Evolutionary conservation across 2,888 invertebrate genomes (phyloP).

Genomic region (Julus scanicus): DNA sequence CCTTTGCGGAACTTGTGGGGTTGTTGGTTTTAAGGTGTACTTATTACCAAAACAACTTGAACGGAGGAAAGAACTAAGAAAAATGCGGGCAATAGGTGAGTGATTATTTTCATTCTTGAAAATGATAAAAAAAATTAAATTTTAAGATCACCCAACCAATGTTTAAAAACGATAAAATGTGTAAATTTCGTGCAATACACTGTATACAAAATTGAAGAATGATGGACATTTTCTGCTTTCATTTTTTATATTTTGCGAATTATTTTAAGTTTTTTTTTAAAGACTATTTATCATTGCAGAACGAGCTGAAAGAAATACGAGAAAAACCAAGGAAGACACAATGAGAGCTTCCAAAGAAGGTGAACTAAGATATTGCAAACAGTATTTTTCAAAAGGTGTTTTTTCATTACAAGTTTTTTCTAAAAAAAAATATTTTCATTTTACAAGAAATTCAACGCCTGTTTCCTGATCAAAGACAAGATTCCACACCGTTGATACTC

Average conservation of each 20-base stretch:
- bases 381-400: background rate
- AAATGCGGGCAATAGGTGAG: background rate
- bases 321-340: slow-evolving; percentile 11
- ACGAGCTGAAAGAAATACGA: background rate
- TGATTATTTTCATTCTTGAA: background rate
- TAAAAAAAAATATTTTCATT: background rate
- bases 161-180: too few species aligned
- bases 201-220: too few species aligned
- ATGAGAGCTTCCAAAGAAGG: background rate
- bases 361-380: background rate
- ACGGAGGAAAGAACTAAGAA: background rate
- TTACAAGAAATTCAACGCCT: background rate
- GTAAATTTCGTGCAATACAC: too few species aligned
- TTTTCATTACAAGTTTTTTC: background rate
- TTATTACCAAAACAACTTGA: slow-evolving; percentile 3
- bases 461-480: background rate
- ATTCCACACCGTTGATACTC: background rate
- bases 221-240: too few species aligned
- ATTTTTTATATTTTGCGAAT: background rate
- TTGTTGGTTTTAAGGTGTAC: slow-evolving; percentile 26
- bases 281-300: background rate
- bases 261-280: background rate
- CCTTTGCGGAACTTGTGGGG: background rate
- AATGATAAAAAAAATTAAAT: too few species aligned
- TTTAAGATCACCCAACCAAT: too few species aligned